Evolutionary conservation across 2,888 invertebrate species (phyloP), one percentile per base, ranked within the genome.

Genomic region (Pterostichus niger): DNA sequence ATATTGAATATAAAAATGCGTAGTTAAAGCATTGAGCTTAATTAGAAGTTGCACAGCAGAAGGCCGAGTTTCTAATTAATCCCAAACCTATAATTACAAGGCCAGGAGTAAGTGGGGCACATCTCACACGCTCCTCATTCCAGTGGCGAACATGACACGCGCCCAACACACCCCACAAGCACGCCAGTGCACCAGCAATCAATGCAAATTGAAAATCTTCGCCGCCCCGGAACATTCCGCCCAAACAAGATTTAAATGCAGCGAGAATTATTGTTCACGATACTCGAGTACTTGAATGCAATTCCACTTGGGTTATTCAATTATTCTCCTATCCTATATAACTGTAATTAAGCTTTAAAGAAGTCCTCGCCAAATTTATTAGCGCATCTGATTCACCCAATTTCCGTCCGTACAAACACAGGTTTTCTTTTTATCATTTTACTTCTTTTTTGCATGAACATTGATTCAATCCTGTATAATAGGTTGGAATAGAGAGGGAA

Each of bases 61-160:
- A 78, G 78, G 78, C 35, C 59, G 59, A 24, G 78, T 31, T 35
- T 17, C 56, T 77, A 78, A 78, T 78, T 78, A 78, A 78, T 78
- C 61, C 24, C 61, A 35, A 61, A 44, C 40, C 44, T 61, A 24
- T 78, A 78, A 78, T 78, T 78, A 78, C 78, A 77, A 15, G 77
- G 52, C 52, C 49, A 54, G 33, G 13, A 52, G 44, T 77, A 59
- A 78, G 56, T 73, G 73, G 73, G 68, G 40, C 68, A 68, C 11
- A 40, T 11, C 61, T 61, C 31, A 61, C 61, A 61, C 33, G 61
- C 24, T 59, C 59, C 24, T 17, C 24, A 24, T 24, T 59, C 59
- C 59, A 77, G 24, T 31, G 75, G 75, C 33, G 31, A 31, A 73
- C 17, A 17, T 44, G 40, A 40, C 68, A 71, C 33, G 13, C 33